phyloP scores from a whole-genome alignment of 2,888 invertebrate genomes.

The Catocala sponsa region DNA sequence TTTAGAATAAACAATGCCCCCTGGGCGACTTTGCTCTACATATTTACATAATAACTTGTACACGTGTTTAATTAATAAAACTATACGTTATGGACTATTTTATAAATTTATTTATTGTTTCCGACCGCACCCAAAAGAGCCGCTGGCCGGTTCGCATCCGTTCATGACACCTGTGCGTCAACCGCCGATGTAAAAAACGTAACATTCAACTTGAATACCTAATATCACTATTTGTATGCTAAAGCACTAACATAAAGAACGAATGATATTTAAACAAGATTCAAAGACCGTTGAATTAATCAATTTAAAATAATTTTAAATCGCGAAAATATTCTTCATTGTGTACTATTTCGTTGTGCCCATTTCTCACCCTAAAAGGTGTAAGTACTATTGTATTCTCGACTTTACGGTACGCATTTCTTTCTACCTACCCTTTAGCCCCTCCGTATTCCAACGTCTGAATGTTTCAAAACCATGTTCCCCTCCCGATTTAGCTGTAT shows the following conservation, averaged over 20 bases:
- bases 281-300: background rate
- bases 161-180: conserved; percentile 60
- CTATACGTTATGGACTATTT: conserved; percentile 44
- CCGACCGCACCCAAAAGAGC: conserved; percentile 55
- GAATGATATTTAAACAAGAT: background rate
- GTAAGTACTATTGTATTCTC: conserved; percentile 59
- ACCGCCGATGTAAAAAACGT: conserved; percentile 27
- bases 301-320: conserved; percentile 13
- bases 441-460: conserved; percentile 48
- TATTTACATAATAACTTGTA: conserved; percentile 33
- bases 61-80: conserved; percentile 49
- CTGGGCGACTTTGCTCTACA: conserved; percentile 10
- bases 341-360: conserved; percentile 56
- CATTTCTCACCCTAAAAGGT: conserved; percentile 52
- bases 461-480: conserved; percentile 48
- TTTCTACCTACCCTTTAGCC: conserved; percentile 42
- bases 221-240: conserved; percentile 8
- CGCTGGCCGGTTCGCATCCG: conserved; percentile 57
- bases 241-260: conserved; percentile 5
- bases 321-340: conserved; percentile 34
- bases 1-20: too few species aligned
- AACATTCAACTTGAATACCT: conserved; percentile 11
- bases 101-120: conserved; percentile 64
- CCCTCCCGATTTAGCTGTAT: conserved; percentile 43
- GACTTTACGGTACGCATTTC: conserved; percentile 52